phyloP scores from a whole-genome alignment of 1,140 invertebrate genomes.

The Drosophila truncata region DNA sequence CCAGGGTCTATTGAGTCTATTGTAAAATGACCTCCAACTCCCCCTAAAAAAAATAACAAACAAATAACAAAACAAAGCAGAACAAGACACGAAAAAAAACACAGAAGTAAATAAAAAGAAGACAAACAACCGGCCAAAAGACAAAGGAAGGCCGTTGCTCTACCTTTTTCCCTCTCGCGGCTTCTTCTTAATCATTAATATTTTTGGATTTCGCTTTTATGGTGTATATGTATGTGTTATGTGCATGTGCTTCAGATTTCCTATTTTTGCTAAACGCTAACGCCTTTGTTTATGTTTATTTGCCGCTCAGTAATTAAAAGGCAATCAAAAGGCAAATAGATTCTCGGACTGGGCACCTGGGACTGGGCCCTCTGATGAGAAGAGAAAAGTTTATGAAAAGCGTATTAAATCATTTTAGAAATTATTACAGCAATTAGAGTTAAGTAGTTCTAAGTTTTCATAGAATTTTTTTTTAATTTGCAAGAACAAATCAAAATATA shows the following conservation, averaged over 20 bases:
- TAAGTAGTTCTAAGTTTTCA: not conserved
- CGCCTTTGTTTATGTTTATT: conserved; percentile 74
- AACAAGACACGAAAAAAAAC: not conserved
- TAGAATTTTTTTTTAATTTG: too few species aligned
- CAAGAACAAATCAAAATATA: too few species aligned
- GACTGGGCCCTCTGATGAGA: not conserved
- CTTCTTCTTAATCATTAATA: conserved; percentile 41
- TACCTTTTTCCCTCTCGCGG: conserved; percentile 12
- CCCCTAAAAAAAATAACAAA: not conserved
- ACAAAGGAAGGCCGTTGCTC: conserved; percentile 35
- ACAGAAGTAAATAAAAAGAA: conserved; percentile 11
- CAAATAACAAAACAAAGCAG: not conserved
- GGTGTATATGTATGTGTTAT: not conserved
- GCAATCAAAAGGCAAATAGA: conserved; percentile 70
- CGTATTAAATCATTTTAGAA: not conserved
- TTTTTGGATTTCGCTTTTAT: conserved; percentile 8
- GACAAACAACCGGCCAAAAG: conserved; percentile 23
- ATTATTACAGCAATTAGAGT: not conserved
- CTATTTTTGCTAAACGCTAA: conserved; percentile 22
- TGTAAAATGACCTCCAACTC: conserved; percentile 8
- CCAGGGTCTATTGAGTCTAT: not conserved
- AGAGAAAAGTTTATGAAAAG: not conserved
- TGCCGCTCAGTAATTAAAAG: conserved; percentile 76
- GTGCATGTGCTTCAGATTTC: conserved; percentile 18
- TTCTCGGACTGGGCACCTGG: conserved; percentile 29